phyloP scores from a whole-genome alignment of 2,888 invertebrate genomes.

The Ptilodon capucinus region DNA sequence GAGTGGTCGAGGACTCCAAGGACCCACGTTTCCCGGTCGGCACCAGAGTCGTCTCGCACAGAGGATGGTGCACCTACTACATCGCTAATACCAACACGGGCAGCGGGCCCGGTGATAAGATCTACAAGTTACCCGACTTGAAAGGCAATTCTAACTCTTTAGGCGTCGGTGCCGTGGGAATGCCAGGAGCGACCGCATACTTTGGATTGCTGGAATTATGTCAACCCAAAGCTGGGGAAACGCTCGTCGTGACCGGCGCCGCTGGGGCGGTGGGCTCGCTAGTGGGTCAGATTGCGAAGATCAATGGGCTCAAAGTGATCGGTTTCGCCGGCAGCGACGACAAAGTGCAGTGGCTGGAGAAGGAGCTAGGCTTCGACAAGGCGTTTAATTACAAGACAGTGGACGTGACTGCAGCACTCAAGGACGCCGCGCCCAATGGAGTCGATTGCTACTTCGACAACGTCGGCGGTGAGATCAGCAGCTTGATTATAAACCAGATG shows the following conservation, averaged over 20 bases:
- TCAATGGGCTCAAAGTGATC: slow-evolving; percentile 84
- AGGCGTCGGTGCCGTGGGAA: slow-evolving; percentile 85
- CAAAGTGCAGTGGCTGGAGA: slow-evolving; percentile 67
- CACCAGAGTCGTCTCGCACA: slow-evolving; percentile 79
- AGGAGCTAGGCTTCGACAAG: slow-evolving; percentile 85
- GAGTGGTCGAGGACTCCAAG: slow-evolving; percentile 82
- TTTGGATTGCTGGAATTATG: slow-evolving; percentile 88
- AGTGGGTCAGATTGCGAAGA: slow-evolving; percentile 90
- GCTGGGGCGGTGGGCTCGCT: slow-evolving; percentile 89
- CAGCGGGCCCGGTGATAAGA: slow-evolving; percentile 13
- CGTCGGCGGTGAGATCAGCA: slow-evolving; percentile 85
- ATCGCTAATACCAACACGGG: slow-evolving; percentile 28
- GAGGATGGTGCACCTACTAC: slow-evolving; percentile 45
- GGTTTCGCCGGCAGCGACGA: slow-evolving; percentile 84
- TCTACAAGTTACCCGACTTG: slow-evolving; percentile 78
- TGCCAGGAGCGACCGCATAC: slow-evolving; percentile 88
- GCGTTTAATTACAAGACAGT: slow-evolving; percentile 87
- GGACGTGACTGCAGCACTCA: slow-evolving; percentile 73
- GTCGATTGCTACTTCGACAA: slow-evolving; percentile 90
- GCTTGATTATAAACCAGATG: slow-evolving; percentile 82
- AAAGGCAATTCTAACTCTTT: slow-evolving; percentile 78
- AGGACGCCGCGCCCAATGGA: slow-evolving; percentile 79
- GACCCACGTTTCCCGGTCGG: slow-evolving; percentile 83
- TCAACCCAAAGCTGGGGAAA: slow-evolving; percentile 86
- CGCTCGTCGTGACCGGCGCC: slow-evolving; percentile 87